Percentiles rank a stretch among this genome's conserved stretches.
These are phyloP conservation scores for Clarias platycephalus DNA, from an alignment of 2,797 vertebrate genomes.

Conservation along the genomic window DNA sequence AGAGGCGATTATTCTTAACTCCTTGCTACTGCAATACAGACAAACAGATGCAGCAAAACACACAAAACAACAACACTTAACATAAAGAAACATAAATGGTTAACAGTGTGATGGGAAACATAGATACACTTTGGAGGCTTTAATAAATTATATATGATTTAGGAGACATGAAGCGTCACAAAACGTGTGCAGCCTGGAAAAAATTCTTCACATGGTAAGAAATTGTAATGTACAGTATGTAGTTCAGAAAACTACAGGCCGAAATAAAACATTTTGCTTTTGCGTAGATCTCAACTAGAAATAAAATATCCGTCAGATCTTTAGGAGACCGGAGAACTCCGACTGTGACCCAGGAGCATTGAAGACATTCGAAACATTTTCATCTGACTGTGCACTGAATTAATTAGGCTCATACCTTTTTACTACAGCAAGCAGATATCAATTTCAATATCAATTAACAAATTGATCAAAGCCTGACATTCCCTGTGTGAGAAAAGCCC, in stretches of 20 bases:
- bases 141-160: conserved; percentile 18
- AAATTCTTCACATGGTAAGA: not conserved
- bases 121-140: conserved; percentile 21
- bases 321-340: not conserved
- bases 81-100: conserved; percentile 25
- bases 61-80: conserved; percentile 44
- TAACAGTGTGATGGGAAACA: conserved; percentile 1
- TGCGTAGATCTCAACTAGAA: not conserved
- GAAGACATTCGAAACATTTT: not conserved
- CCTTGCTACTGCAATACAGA: not conserved
- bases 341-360: not conserved
- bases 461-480: not conserved
- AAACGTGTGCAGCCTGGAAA: not conserved
- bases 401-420: not conserved
- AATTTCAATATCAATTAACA: not conserved
- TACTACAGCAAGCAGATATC: not conserved
- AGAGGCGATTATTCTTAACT: not conserved
- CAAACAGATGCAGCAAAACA: conserved; percentile 1
- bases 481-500: not conserved
- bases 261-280: not conserved
- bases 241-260: conserved; percentile 3
- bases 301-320: not conserved
- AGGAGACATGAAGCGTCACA: not conserved
- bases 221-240: not conserved
- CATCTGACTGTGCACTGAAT: not conserved